phyloP scores from a whole-genome alignment of 2,888 invertebrate genomes.

The Erebia palarica region DNA sequence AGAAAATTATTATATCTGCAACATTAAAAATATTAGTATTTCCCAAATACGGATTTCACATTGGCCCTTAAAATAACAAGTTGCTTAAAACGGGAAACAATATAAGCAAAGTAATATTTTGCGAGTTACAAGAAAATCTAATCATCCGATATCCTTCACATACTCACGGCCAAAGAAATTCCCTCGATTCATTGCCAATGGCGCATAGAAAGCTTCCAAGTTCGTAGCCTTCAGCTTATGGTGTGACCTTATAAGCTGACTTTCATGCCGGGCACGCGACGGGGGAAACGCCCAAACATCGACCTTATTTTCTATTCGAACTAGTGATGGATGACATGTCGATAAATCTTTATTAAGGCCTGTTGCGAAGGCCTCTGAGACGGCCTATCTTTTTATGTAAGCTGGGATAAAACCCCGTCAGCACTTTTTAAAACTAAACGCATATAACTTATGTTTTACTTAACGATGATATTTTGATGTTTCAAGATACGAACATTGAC shows the following conservation, averaged over 20 bases:
- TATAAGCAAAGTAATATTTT: not conserved
- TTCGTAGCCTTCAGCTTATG: slow-evolving; percentile 55
- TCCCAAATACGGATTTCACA: no score
- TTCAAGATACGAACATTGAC: no score
- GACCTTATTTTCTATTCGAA: slow-evolving; percentile 27
- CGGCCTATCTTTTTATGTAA: not conserved
- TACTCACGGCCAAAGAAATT: not conserved
- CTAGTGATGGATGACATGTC: slow-evolving; percentile 26
- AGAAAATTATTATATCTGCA: no score
- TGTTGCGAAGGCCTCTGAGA: not conserved
- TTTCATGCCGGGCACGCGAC: slow-evolving; percentile 50
- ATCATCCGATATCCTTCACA: not conserved
- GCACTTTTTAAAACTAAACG: not conserved
- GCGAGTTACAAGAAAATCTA: not conserved
- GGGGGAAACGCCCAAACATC: slow-evolving; percentile 38
- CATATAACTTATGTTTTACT: no score
- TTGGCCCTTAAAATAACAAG: no score
- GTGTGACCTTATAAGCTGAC: slow-evolving; percentile 48
- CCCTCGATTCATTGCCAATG: slow-evolving; percentile 48
- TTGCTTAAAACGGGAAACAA: not conserved
- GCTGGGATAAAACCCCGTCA: not conserved
- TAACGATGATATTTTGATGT: no score
- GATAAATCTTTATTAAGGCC: slow-evolving; percentile 24
- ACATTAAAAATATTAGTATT: no score
- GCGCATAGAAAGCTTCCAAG: slow-evolving; percentile 53